Percentiles rank a stretch among this genome's conserved stretches.
phyloP scores from a whole-genome alignment of 2,113 vertebrate species.

The Crotalus helleri region DNA sequence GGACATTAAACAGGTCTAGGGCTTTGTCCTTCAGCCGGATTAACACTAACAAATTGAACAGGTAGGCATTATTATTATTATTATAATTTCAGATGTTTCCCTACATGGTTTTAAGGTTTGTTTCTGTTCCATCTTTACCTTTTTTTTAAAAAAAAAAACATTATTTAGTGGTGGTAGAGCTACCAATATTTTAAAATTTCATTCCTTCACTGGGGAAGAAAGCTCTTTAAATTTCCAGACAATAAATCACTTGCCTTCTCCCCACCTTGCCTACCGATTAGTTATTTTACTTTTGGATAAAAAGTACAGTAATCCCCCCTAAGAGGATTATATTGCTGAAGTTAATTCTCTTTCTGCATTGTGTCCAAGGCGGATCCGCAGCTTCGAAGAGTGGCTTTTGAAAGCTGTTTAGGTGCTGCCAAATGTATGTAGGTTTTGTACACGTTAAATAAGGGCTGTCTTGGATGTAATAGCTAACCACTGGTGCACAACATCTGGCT shows the following conservation, averaged over 20 bases:
- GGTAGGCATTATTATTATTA: background rate
- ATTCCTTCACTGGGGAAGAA: background rate
- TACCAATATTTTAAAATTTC: background rate
- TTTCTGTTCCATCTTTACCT: background rate
- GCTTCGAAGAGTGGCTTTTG: background rate
- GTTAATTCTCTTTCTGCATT: background rate
- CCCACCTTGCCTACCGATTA: background rate
- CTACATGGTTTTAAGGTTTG: background rate
- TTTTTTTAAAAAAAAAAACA: background rate
- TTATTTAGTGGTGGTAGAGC: background rate
- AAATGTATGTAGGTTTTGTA: background rate
- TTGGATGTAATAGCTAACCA: conserved; percentile 17
- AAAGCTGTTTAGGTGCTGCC: background rate
- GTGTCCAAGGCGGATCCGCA: fast-evolving
- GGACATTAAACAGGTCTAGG: background rate
- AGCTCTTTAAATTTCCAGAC: background rate
- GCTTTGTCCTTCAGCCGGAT: background rate
- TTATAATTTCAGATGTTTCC: background rate
- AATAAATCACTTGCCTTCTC: background rate
- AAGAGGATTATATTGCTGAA: fast-evolving
- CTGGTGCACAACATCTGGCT: background rate
- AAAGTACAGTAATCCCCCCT: background rate
- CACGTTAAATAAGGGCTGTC: background rate
- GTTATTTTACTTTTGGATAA: background rate
- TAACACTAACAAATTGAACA: background rate